A percentile compares a stretch with the other conserved stretches of the same genome.
phyloP scores from a whole-genome alignment of 2,797 vertebrate genomes.

The Malurus leucopterus region DNA sequence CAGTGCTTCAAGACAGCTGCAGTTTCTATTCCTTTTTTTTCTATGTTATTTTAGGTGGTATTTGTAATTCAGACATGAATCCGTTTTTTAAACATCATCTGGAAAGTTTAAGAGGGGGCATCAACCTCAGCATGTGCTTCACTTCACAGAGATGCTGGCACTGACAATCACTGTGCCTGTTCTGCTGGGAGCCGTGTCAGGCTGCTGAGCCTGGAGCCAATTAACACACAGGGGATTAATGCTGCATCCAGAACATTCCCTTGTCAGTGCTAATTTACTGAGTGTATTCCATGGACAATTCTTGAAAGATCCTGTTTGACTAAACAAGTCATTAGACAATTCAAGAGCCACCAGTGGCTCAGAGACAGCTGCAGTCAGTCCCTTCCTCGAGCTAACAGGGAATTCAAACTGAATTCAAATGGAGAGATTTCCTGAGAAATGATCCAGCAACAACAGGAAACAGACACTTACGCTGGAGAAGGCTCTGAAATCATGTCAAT shows the following conservation, averaged over 20 bases:
- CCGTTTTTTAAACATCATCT: neutral
- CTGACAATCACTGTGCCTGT: neutral
- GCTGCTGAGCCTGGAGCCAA: neutral
- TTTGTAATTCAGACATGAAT: neutral
- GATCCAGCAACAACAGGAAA: neutral
- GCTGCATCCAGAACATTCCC: neutral
- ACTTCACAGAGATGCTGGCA: neutral
- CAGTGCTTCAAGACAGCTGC: neutral
- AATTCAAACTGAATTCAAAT: neutral
- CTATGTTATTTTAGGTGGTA: neutral
- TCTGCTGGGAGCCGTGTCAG: neutral
- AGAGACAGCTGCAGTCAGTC: neutral
- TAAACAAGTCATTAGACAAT: neutral
- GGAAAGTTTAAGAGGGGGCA: neutral
- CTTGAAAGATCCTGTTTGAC: neutral
- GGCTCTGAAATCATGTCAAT: neutral
- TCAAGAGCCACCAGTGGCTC: neutral
- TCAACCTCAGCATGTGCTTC: neutral
- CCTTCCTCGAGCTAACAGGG: neutral
- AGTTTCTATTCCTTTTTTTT: neutral
- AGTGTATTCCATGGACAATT: neutral
- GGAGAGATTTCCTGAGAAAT: neutral
- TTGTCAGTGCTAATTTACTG: neutral
- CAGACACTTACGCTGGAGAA: neutral
- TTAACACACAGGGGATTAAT: neutral